Base-by-base conservation (phyloP, 2,888 invertebrate genomes). In the Harmothoe impar region DNA sequence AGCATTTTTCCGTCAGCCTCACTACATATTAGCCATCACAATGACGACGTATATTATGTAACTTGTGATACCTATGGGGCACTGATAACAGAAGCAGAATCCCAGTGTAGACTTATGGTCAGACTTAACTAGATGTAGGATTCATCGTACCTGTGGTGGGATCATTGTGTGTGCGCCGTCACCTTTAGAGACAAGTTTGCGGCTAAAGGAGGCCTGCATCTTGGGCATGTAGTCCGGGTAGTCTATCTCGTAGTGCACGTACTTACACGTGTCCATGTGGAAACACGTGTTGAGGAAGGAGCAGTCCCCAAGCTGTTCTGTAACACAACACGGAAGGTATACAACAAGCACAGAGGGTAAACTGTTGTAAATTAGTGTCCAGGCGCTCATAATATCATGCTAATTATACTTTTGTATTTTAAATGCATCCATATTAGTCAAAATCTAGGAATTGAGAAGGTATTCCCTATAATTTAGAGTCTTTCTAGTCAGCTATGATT, bases 251-350 rank as follows among this genome's bases (percentile, higher is more conserved):
- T 99, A 99, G 96, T 99, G 99, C 0, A 99, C 99, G 95, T 99
- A 99, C 96, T 99, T 99, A 97, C 99, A 99, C 68, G 98, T 98
- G 93, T 99, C 99, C 99, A 99, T 99, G 95, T 99, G 99, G 95
- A 99, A 99, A 96, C 99, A 99, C 0, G 99, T 99, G 96, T 99
- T 99, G 0, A 99, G 97, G 96, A 99, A 99, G 29, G 99, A 99
- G 95, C 99, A 99, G 96, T 99, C 99, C 0, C 99, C 99, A 0
- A 99, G 96, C 0, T 98, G 97, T 96, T 99, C 98, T 95, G 93
- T 77, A 94, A 84, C 91, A 43, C 43, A 43, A 43, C 3, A 10
- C 10, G 10, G 10, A 43, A 43, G 43, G 43, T 43, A 7, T 20
- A n/a, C 5, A 62, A 20, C 62, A 62, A 33, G 3, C 68, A 7